Base-by-base conservation (phyloP, 2,888 invertebrate species). In the Eremobia ochroleuca region DNA sequence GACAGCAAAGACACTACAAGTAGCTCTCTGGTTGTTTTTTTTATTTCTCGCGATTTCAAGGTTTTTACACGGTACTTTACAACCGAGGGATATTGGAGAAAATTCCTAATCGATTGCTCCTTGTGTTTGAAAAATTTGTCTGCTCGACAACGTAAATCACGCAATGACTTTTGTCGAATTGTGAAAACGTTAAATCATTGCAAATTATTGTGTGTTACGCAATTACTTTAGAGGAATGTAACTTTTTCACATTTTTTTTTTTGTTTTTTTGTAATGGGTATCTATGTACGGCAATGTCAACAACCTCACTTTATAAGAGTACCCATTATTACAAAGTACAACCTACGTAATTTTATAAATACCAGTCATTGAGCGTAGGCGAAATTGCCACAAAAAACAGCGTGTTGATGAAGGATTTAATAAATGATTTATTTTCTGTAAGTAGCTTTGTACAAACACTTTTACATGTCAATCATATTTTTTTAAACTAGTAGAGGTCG, bases 181-280 rank as follows among this genome's bases (percentile, higher is more conserved):
- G 25, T 46, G 31, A 31, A 37, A 62, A 25, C 11, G 1, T 6
- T 43, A 43, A 25, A 37, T 4, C 4, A 25, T 34, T 59, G 1
- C 28, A 59, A 59, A n/a, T 28, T 43, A 18, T 64, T 64, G n/a
- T 64, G 28, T 28, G 5, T 65, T 40, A 18, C n/a, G 37, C n/a
- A n/a, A n/a, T 64, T 61, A 37, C 1, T 40, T n/a, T 21, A 37
- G 21, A 40, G n/a, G 25, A 15, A 3, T 34, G 34, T 37, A 61
- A 40, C 40, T 59, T 40, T 79, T 66, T 43, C 52, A 43, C 49
- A 21, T 43, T 13, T 62, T 18, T 43, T 62, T 81, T 81, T 62
- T 8, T 43, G 18, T 62, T 18, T 43, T 62, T 81, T 81, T 62
- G 11, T 37, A 37, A 31, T 81, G 21, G 3, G 4, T 61, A 61